Conservation (phyloP, 2,113 vertebrate genomes). For the Pheucticus melanocephalus region DNA sequence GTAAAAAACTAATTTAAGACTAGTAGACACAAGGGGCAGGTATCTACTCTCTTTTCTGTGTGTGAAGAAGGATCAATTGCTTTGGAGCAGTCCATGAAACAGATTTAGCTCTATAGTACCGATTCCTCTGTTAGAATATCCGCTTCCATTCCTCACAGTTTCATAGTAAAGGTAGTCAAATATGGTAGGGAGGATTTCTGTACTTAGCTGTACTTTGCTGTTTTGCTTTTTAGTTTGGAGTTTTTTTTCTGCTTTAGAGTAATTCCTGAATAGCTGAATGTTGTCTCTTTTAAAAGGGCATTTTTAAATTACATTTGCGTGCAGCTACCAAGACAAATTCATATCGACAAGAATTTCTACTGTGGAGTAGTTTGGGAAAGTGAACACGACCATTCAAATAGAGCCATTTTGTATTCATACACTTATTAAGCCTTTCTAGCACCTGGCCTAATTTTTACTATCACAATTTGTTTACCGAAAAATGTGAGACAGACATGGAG, state of each 20-base stretch:
- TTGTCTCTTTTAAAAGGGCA: not conserved
- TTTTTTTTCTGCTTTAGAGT: not conserved
- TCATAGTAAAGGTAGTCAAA: not conserved
- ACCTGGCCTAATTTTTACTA: not conserved
- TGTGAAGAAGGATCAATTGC: not conserved
- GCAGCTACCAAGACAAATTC: not conserved
- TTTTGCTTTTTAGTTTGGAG: not conserved
- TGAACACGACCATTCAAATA: not conserved
- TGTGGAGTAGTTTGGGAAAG: not conserved
- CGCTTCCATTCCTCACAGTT: not conserved
- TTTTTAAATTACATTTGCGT: not conserved
- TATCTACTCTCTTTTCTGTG: not conserved
- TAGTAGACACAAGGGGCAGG: not conserved
- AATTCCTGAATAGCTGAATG: not conserved
- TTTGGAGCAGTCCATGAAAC: not conserved
- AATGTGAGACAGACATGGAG: fast-evolving
- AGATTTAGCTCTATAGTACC: not conserved
- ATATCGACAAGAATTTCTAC: not conserved
- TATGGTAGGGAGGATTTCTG: not conserved
- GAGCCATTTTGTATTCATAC: not conserved
- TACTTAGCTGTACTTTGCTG: not conserved
- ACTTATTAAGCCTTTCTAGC: not conserved
- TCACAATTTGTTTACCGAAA: not conserved
- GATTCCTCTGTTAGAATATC: not conserved
- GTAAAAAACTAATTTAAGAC: not conserved